Percentiles rank a stretch among this genome's conserved stretches.
phyloP scores from a whole-genome alignment of 2,888 invertebrate species.

The Mythimna vitellina region DNA sequence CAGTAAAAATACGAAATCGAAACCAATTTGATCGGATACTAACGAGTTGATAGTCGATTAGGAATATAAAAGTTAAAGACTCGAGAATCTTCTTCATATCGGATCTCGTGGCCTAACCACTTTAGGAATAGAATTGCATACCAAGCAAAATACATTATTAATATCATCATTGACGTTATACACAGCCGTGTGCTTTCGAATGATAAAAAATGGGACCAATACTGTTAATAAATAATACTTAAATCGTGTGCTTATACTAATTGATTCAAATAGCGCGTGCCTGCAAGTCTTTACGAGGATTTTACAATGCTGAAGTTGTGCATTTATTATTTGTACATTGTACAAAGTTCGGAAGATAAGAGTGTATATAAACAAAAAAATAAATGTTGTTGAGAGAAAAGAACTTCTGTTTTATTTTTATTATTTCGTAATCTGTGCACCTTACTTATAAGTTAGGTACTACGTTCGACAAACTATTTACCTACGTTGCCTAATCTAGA shows the following conservation, averaged over 20 bases:
- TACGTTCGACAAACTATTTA: background rate
- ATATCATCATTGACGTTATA: conserved; percentile 46
- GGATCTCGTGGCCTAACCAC: conserved; percentile 57
- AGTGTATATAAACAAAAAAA: conserved; percentile 86
- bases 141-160: conserved; percentile 40
- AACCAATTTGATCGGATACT: conserved; percentile 41
- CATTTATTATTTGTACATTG: conserved; percentile 90
- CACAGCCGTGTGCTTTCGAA: conserved; percentile 72
- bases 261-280: conserved; percentile 75
- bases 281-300: conserved; percentile 77
- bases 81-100: conserved; percentile 41
- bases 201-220: conserved; percentile 85
- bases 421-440: conserved; percentile 2
- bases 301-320: conserved; percentile 90
- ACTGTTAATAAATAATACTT: conserved; percentile 68
- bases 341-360: conserved; percentile 84
- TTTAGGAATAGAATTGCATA: conserved; percentile 46
- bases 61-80: conserved; percentile 35
- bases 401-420: conserved; percentile 61
- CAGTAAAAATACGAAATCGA: conserved; percentile 46
- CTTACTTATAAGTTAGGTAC: background rate
- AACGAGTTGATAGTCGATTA: conserved; percentile 55
- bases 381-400: conserved; percentile 86
- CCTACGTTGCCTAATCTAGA: background rate
- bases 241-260: conserved; percentile 75